Percentiles rank a stretch among this genome's conserved stretches.
phyloP scores from a whole-genome alignment of 2,797 vertebrate species.

The Myotis myotis region DNA sequence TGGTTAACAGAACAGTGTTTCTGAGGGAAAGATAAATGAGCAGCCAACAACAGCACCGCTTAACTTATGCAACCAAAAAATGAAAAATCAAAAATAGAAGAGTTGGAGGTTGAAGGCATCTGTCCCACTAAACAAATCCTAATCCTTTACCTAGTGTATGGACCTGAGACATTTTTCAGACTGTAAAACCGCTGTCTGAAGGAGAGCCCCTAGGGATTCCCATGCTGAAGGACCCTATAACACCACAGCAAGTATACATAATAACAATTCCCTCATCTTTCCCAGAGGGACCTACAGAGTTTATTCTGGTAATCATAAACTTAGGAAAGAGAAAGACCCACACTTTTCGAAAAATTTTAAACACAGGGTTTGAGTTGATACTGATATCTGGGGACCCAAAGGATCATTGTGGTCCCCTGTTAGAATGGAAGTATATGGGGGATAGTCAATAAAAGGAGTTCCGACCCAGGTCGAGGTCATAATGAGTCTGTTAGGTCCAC shows the following conservation, averaged over 20 bases:
- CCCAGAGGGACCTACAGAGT: neutral
- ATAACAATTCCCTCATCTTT: neutral
- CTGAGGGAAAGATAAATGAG: neutral
- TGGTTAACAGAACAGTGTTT: neutral
- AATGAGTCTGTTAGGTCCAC: neutral
- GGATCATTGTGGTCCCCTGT: neutral
- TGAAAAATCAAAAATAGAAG: neutral
- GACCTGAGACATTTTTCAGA: neutral
- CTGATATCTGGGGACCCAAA: neutral
- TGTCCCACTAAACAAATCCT: neutral
- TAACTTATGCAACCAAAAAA: neutral
- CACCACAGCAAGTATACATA: neutral
- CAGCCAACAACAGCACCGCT: neutral
- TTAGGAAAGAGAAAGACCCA: neutral
- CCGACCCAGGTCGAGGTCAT: neutral
- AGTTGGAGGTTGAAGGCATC: neutral
- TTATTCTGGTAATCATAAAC: neutral
- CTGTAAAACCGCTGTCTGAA: neutral
- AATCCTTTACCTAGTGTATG: neutral
- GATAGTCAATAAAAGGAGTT: neutral
- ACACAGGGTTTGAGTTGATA: neutral
- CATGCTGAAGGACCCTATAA: neutral
- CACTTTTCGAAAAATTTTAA: neutral
- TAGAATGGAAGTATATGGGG: neutral
- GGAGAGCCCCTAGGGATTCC: neutral